A percentile compares a stretch with the other conserved stretches of the same genome.
These are phyloP conservation scores for Glaucidium brasilianum DNA, from an alignment of 2,113 vertebrate species.

Conservation along the genomic window DNA sequence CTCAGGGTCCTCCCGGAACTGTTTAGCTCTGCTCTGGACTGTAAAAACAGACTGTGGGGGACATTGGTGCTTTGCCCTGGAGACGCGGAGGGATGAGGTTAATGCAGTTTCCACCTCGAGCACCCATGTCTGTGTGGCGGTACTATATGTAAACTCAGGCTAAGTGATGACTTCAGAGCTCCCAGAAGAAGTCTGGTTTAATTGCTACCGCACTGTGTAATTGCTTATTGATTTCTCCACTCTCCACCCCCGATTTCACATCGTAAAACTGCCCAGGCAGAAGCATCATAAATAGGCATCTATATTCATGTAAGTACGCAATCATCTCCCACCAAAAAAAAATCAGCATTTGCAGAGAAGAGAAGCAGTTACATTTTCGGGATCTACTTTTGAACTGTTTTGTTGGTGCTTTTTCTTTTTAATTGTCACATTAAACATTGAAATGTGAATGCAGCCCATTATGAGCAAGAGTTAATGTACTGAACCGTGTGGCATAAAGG, in stretches of 20 bases:
- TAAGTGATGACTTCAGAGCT: not conserved
- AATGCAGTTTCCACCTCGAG: not conserved
- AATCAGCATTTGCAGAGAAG: not conserved
- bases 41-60: accelerated
- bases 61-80: not conserved
- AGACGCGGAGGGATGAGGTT: not conserved
- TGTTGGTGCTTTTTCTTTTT: not conserved
- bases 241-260: not conserved
- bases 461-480: not conserved
- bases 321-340: not conserved
- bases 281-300: not conserved
- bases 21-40: not conserved
- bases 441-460: not conserved
- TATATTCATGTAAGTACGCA: not conserved
- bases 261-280: not conserved
- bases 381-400: not conserved
- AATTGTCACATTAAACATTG: not conserved
- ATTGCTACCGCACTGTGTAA: not conserved
- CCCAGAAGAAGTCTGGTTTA: not conserved
- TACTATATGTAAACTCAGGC: not conserved
- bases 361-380: not conserved
- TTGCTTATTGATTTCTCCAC: conserved; percentile 1
- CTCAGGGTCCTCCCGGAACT: not conserved
- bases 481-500: not conserved
- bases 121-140: not conserved